These are phyloP conservation scores for Drosophila cognata DNA, from an alignment of 2,888 invertebrate species.

Conservation along the genomic window DNA sequence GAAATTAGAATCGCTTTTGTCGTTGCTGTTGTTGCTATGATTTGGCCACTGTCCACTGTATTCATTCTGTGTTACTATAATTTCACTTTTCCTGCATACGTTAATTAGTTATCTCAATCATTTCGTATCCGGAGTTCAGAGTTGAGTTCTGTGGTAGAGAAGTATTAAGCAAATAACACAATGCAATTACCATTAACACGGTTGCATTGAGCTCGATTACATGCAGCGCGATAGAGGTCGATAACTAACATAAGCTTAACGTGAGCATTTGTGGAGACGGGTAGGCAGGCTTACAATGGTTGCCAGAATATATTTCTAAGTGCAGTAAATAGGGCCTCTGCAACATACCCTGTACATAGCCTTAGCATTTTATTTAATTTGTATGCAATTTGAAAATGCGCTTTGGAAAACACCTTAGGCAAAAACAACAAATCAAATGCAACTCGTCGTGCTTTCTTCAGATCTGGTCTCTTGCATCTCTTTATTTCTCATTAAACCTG, in stretches of 20 bases:
- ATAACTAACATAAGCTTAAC: neutral
- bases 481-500: neutral
- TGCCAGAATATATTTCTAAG: neutral
- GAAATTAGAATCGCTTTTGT: conserved; percentile 60
- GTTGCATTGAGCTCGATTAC: neutral
- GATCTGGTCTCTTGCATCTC: neutral
- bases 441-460: neutral
- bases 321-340: neutral
- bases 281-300: neutral
- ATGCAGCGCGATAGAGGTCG: neutral
- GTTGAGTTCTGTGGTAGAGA: neutral
- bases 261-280: neutral
- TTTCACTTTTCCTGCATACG: neutral
- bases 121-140: neutral
- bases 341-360: neutral
- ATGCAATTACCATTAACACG: neutral
- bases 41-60: conserved; percentile 14
- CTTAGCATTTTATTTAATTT: neutral
- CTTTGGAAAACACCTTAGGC: neutral
- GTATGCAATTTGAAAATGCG: neutral
- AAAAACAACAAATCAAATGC: neutral
- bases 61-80: neutral
- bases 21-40: conserved; percentile 24
- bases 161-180: neutral
- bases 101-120: neutral